phyloP scores from a whole-genome alignment of 2,113 vertebrate genomes.

The Bathybates hornii region DNA sequence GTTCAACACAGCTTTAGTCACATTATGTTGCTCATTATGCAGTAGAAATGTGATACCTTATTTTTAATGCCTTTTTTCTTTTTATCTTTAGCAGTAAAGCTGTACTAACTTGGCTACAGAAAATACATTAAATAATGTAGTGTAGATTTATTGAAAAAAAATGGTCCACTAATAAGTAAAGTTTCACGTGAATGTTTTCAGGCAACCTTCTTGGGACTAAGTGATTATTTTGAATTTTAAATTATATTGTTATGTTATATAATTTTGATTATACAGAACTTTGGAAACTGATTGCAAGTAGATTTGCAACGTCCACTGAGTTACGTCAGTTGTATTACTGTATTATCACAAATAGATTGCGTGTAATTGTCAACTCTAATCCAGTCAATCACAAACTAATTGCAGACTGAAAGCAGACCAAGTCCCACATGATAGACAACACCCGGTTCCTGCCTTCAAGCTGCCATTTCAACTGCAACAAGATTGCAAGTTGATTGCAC shows the following conservation, averaged over 20 bases:
- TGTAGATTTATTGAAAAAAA: neutral
- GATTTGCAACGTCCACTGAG: neutral
- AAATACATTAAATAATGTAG: neutral
- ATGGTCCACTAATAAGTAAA: neutral
- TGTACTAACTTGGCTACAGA: neutral
- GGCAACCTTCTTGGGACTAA: neutral
- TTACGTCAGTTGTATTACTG: neutral
- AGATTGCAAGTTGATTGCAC: neutral
- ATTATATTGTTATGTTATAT: neutral
- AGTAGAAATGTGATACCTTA: neutral
- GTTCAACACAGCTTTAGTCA: neutral
- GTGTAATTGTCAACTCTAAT: neutral
- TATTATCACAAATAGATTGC: neutral
- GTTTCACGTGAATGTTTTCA: neutral
- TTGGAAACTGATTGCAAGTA: neutral
- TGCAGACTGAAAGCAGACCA: neutral
- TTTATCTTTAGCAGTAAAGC: neutral
- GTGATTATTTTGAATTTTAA: neutral
- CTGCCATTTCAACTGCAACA: neutral
- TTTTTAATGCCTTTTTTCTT: neutral
- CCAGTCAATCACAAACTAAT: neutral
- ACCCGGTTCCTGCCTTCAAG: neutral
- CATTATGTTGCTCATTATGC: neutral
- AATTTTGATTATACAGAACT: neutral
- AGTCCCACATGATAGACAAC: neutral